Evolutionary conservation across 2,113 vertebrate genomes (phyloP), one percentile per base, ranked within the genome.

Genomic region (Paedocypris sp.): DNA sequence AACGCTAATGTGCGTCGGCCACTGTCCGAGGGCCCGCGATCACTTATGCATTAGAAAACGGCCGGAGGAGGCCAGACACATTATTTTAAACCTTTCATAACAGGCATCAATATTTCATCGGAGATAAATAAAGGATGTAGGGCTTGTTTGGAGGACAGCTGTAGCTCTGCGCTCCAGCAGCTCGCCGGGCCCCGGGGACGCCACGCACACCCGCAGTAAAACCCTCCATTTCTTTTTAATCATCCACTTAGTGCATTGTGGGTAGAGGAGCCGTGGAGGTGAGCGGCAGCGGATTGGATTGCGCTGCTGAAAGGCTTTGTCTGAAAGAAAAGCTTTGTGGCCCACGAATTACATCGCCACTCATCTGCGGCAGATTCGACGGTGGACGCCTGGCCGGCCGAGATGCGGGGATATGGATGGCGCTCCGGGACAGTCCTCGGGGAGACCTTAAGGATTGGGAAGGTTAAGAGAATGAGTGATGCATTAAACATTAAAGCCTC

Each of bases 11-110:
- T 78, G 84, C 79, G 61, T 79, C 86, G n/a, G n/a, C 88, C 77
- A 70, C 81, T 86, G 92, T 92, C 92, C 88, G 75, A 75, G 75
- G 85, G 82, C 84, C 80, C 46, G 77, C 85, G 90, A 95, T 98
- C 92, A 98, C 91, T 94, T 91, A 97, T 98, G 92, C 90, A 96
- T 97, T 95, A 88, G 90, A 94, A 93, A 94, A 89, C 89, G 86
- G 87, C 87, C 69, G 75, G 72, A 63, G 59, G 45, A 66, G 79
- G 78, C 85, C 46, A 91, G 91, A 92, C 91, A 88, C 93, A 95
- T 97, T 97, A 98, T 98, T 97, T 94, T 94, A 98, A 97, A 95
- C 91, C 94, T 95, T 96, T 97, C 94, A 97, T 98, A 97, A 97
- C 95, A 94, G 77, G 78, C 86, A 97, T 98, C 89, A 97, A 98